Evolutionary conservation across 2,113 vertebrate genomes (phyloP).

Genomic region (Cebidichthys violaceus): DNA sequence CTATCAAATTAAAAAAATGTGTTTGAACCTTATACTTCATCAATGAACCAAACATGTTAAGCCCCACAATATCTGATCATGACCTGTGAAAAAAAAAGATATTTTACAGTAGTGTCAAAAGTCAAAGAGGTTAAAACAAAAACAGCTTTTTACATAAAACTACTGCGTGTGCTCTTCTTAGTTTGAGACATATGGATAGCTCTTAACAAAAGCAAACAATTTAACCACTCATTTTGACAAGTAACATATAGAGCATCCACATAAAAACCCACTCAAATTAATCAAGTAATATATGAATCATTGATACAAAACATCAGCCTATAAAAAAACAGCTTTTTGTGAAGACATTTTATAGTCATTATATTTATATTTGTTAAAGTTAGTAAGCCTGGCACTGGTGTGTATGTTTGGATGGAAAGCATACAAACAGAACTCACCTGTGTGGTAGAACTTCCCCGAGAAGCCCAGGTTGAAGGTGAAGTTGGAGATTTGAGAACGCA

Average conservation of each 20-base stretch:
- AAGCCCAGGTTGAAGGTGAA: constrained; percentile 85
- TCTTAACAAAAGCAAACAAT: neutral
- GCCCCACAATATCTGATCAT: neutral
- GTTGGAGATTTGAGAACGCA: constrained; percentile 83
- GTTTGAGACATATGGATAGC: neutral
- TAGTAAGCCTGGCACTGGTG: neutral
- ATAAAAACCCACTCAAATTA: neutral
- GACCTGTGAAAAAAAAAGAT: no score
- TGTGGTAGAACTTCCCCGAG: constrained; percentile 85
- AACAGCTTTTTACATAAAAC: neutral
- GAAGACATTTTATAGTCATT: neutral
- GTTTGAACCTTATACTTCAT: neutral
- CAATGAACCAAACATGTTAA: neutral
- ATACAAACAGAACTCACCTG: constrained; percentile 70
- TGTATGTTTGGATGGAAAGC: neutral
- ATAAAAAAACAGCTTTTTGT: neutral
- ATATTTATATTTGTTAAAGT: neutral
- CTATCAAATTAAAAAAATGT: neutral
- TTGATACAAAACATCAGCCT: neutral
- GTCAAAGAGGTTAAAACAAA: neutral
- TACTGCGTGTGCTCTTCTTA: neutral
- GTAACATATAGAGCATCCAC: neutral
- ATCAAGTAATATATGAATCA: neutral
- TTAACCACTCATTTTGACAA: neutral
- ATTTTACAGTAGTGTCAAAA: neutral